Evolutionary conservation across 2,888 invertebrate genomes (phyloP), one percentile per base, ranked within the genome.

Genomic region (Barypeithes pellucidus): DNA sequence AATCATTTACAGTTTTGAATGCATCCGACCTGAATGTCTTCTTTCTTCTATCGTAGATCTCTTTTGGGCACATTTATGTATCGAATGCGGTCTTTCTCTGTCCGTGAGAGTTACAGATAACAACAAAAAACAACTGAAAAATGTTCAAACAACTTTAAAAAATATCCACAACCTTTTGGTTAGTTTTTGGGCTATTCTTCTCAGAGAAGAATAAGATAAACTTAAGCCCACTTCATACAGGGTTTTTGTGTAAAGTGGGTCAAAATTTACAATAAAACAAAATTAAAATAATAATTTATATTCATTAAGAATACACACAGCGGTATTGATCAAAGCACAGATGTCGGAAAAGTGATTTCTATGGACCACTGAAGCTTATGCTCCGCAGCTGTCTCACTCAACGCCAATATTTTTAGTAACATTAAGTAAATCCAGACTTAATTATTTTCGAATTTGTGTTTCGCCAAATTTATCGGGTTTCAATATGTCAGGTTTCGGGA

Each of bases 401-500:
- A 16, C 54, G 11, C 11, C 16, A 54, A 54, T 54, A 54, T 54
- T 54, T 54, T 29, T 54, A 54, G 54, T 33, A 33, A 54, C 29
- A 54, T 54, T 33, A 8, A 54, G 54, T 54, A 33, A 54, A 29
- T 33, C 33, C 24, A 9, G 33, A 54, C 54, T 54, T 54, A 54
- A 54, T 54, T 54, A 54, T 54, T 50, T 50, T 50, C 50, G 9
- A 50, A 50, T 50, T 50, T 50, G 7, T 24, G 50, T 24, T 14
- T 45, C 33, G 54, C 54, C 54, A 54, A 54, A 54, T 29, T 54
- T 29, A 54, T 54, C 33, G 16, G 16, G 16, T 54, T 33, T 33
- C 54, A 33, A 33, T 54, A 54, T 54, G 54, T 54, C 54, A 54
- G 54, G 24, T 11, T 24, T 52, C 24, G 4, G 52, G 54, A 54